Evolutionary conservation across 2,888 invertebrate genomes (phyloP).

Genomic region (Nomada fucata): DNA sequence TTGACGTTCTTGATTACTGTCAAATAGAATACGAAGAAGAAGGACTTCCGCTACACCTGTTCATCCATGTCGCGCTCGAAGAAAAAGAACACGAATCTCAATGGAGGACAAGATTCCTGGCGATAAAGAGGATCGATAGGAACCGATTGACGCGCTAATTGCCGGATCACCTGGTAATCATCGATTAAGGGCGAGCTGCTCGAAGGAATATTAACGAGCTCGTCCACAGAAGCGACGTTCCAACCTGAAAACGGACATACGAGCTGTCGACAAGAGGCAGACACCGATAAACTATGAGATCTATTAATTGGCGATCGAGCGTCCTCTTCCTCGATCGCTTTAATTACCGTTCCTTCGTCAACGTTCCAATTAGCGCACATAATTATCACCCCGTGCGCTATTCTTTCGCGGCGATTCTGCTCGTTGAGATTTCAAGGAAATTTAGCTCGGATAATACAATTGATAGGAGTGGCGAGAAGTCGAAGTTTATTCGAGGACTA

Average conservation of each 20-base stretch:
- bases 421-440: neutral
- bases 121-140: conserved; percentile 34
- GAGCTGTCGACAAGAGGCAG: conserved; percentile 34
- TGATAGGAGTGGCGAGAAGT: no score
- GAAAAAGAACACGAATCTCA: neutral
- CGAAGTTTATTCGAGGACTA: no score
- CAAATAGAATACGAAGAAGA: no score
- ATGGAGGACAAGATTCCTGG: conserved; percentile 8
- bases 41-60: neutral
- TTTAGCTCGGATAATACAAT: neutral
- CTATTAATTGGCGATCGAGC: conserved; percentile 60
- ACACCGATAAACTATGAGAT: conserved; percentile 54
- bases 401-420: neutral
- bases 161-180: conserved; percentile 56
- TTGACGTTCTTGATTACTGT: no score
- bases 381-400: conserved; percentile 50
- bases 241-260: conserved; percentile 21
- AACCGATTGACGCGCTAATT: conserved; percentile 48
- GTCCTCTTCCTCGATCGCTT: conserved; percentile 19
- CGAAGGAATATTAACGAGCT: conserved; percentile 60
- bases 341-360: conserved; percentile 56
- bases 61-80: neutral
- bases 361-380: conserved; percentile 65
- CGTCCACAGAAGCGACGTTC: conserved; percentile 15
- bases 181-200: conserved; percentile 53